Percentiles rank a stretch among this genome's conserved stretches.
These are phyloP conservation scores for Opisthocomus hoazin DNA, from an alignment of 2,113 vertebrate genomes.

Conservation along the genomic window DNA sequence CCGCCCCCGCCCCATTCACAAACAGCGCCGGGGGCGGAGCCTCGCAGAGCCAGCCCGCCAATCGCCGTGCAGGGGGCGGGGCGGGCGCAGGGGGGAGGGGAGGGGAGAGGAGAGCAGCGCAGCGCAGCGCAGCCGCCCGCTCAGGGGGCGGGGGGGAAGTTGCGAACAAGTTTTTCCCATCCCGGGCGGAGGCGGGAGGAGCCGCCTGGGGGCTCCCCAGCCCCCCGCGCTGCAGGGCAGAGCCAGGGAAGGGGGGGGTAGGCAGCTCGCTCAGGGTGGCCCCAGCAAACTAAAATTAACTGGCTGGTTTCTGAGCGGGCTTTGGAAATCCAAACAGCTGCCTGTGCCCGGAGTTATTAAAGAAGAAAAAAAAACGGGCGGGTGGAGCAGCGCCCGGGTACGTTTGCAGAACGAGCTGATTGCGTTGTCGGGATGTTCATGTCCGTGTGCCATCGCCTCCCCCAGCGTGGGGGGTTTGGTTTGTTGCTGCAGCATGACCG, in stretches of 20 bases:
- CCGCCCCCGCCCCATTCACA: conserved; percentile 71
- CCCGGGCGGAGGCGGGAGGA: background rate
- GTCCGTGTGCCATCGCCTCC: background rate
- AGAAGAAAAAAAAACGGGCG: background rate
- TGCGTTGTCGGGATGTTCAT: background rate
- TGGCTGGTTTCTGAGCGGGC: conserved; percentile 8
- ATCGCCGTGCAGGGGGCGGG: conserved; percentile 43
- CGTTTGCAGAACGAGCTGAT: background rate
- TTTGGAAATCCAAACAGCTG: conserved; percentile 23
- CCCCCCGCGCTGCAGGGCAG: background rate
- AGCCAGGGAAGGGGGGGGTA: background rate
- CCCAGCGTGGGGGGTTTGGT: background rate
- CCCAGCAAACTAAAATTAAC: conserved; percentile 5
- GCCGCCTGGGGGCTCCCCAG: background rate
- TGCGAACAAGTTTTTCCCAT: conserved; percentile 1
- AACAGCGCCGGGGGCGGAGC: conserved; percentile 55
- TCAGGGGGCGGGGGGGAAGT: too few species aligned
- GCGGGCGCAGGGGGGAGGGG: background rate
- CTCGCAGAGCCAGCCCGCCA: background rate
- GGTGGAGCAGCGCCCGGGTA: background rate
- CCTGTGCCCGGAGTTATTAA: conserved; percentile 1
- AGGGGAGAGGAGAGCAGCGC: too few species aligned
- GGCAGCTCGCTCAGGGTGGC: conserved; percentile 9
- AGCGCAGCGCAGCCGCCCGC: too few species aligned
- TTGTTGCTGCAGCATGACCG: conserved; percentile 6